Conservation (phyloP, 1,140 invertebrate species). For the Schlechtendalia chinensis region DNA sequence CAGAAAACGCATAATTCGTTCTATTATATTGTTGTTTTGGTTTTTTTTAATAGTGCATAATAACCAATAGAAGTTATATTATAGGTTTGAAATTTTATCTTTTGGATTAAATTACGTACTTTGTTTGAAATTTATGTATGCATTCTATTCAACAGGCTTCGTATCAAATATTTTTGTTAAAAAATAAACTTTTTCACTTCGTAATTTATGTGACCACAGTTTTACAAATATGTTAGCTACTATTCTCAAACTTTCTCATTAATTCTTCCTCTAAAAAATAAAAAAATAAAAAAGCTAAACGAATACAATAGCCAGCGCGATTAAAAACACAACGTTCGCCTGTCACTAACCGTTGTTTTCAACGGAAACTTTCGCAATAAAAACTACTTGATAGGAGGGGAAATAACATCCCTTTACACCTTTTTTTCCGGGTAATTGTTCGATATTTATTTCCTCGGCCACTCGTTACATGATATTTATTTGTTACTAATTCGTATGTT, state of each 20-base stretch:
- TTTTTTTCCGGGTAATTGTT: conserved; percentile 37
- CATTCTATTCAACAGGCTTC: conserved; percentile 23
- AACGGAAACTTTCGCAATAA: conserved; percentile 42
- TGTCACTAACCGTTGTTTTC: conserved; percentile 48
- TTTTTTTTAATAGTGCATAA: no score
- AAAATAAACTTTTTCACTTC: background rate
- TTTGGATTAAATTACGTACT: no score
- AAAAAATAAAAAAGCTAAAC: conserved; percentile 7
- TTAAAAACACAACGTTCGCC: conserved; percentile 35
- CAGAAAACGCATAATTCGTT: no score
- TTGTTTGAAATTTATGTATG: no score
- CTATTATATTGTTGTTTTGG: no score
- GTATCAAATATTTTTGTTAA: background rate
- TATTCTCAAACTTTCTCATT: conserved; percentile 34
- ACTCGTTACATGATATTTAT: conserved; percentile 20
- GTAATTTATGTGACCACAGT: conserved; percentile 34
- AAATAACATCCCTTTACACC: conserved; percentile 34
- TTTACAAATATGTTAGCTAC: conserved; percentile 31
- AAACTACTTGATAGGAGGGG: background rate
- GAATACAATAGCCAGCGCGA: conserved; percentile 38
- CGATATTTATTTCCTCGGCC: conserved; percentile 39
- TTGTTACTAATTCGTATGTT: background rate
- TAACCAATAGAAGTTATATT: no score
- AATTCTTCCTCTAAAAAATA: conserved; percentile 11
- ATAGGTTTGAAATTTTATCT: no score